phyloP scores from a whole-genome alignment of 64 coral and sea anemone genomes.

The Montipora sp. region DNA sequence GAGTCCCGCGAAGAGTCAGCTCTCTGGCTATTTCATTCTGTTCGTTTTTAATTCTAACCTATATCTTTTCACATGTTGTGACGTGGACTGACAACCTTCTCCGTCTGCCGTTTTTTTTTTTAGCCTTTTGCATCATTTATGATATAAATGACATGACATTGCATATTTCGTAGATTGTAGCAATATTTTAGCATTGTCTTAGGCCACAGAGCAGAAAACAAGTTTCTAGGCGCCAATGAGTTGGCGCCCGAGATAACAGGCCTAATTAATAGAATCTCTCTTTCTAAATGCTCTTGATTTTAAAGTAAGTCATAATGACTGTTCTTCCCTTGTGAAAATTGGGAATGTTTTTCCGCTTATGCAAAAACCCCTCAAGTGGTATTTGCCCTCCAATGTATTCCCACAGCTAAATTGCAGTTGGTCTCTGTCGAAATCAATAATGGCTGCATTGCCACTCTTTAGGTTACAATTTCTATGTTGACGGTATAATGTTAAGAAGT shows the following conservation, averaged over 20 bases:
- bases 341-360: background rate
- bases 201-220: background rate
- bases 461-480: too few relatives aligned
- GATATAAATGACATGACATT: background rate
- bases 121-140: background rate
- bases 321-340: background rate
- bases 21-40: too few relatives aligned
- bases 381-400: background rate
- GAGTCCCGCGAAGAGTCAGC: too few relatives aligned
- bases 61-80: too few relatives aligned
- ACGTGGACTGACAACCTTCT: background rate
- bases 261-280: constrained; percentile 1
- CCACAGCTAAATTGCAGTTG: background rate
- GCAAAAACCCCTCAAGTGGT: background rate
- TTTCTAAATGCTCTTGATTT: background rate
- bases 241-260: constrained; percentile 14
- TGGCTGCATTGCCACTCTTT: too few relatives aligned
- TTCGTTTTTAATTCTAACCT: too few relatives aligned
- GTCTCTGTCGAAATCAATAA: background rate
- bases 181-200: background rate
- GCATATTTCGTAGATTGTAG: background rate
- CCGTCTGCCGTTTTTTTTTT: background rate
- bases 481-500: background rate
- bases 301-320: background rate
- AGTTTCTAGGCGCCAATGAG: background rate